Evolutionary conservation across 2,113 vertebrate species (phyloP), one percentile per base, ranked within the genome.

Genomic region (Pardalotus punctatus): DNA sequence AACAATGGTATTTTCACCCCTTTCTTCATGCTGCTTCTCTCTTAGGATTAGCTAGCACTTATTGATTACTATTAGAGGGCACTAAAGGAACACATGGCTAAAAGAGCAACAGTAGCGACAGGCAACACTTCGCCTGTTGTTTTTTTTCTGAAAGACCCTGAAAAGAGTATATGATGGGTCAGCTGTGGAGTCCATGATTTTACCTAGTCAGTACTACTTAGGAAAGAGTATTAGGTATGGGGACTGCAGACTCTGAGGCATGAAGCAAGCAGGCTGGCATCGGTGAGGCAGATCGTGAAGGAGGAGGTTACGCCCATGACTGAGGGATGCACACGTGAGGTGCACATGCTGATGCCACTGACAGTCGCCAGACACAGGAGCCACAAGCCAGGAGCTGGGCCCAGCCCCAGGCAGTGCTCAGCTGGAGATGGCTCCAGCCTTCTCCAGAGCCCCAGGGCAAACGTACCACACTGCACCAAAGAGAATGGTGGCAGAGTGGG

Each of bases 281-380:
- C 40, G 38, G 10, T 10, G 27, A 64, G 36, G 50, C 25, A 69
- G 60, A 23, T 23, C 13, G 3, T 1, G 13, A 62, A 79, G 47
- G 11, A 64, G 27, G 42, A 20, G 31, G 10, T 29, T 33, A 18
- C 0, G 0, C 29, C 62, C 7, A 1, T 3, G 24, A 33, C 16
- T 1, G 6, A 73, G 28, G 40, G 31, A 24, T 47, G 42, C 25
- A 17, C 0, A 0, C 9, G 14, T 23, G 61, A 62, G 42, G 35
- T 36, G 19, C 38, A 28, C 5, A 2, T 6, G 6, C 20, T 4
- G 3, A 10, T n/a, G 8, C 20, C 27, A 3, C 35, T 19, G 54
- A 19, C 21, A 45, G 35, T 18, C 66, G 58, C 19, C 42, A 45
- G 61, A 79, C 23, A 50, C 45, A 10, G 1, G 24, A 60, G 40